Evolutionary conservation across 1,140 invertebrate genomes (phyloP).

Genomic region (Drosophila pandora): DNA sequence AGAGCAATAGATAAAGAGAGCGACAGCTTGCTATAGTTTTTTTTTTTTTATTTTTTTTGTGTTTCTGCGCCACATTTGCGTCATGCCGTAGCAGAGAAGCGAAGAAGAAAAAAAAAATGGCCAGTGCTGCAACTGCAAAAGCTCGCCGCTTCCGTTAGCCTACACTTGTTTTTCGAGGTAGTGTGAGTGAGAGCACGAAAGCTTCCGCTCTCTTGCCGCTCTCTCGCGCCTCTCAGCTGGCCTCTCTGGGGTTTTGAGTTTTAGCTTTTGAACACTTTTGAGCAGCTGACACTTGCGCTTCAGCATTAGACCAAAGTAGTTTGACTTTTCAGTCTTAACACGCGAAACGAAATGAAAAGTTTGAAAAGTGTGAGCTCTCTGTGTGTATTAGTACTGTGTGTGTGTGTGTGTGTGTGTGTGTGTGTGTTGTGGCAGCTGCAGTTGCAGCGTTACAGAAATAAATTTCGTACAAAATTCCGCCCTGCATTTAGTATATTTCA

Average conservation of each 20-base stretch:
- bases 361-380: slow-evolving; percentile 9
- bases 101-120: slow-evolving; percentile 20
- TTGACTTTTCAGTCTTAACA: slow-evolving; percentile 60
- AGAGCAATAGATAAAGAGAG: slow-evolving; percentile 44
- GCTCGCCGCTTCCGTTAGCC: slow-evolving; percentile 35
- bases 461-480: slow-evolving; percentile 56
- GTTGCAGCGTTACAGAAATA: slow-evolving; percentile 71
- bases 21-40: slow-evolving; percentile 56
- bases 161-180: not conserved
- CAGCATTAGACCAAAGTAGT: slow-evolving; percentile 76
- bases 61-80: slow-evolving; percentile 62
- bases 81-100: slow-evolving; percentile 51
- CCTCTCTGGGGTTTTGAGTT: slow-evolving; percentile 4
- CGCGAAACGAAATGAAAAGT: slow-evolving; percentile 75
- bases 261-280: slow-evolving; percentile 51
- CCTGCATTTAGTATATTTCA: slow-evolving; percentile 79
- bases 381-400: slow-evolving; percentile 8
- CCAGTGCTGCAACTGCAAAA: slow-evolving; percentile 50
- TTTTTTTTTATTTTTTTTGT: slow-evolving; percentile 18
- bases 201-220: slow-evolving; percentile 5
- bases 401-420: slow-evolving; percentile 24
- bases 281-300: slow-evolving; percentile 81
- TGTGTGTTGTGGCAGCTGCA: slow-evolving; percentile 57
- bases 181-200: slow-evolving; percentile 38
- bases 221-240: not conserved